Conservation (phyloP, 2,888 invertebrate species). For the Hypsopygia costalis region DNA sequence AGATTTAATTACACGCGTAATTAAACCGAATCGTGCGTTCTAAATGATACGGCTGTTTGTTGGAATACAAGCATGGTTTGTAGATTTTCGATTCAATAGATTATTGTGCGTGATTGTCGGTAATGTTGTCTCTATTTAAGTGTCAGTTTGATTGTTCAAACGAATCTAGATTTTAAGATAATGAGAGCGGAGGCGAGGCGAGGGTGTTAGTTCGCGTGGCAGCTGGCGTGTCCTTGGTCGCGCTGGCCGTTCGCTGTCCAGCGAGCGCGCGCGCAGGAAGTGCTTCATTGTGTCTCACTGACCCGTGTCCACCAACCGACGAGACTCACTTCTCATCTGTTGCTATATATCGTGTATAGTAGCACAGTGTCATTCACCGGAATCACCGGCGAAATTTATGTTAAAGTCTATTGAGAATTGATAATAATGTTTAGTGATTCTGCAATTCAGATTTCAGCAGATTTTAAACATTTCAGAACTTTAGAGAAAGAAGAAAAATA, state of each 20-base stretch:
- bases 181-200: constrained; percentile 6
- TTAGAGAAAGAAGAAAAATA: no score
- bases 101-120: constrained; percentile 1
- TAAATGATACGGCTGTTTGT: constrained; percentile 32
- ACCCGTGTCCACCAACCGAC: constrained; percentile 51
- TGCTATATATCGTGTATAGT: constrained; percentile 6
- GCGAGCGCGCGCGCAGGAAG: constrained; percentile 52
- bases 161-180: constrained; percentile 1
- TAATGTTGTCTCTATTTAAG: not conserved
- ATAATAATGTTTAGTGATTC: no score
- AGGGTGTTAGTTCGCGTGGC: constrained; percentile 38
- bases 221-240: constrained; percentile 61
- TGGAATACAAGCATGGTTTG: constrained; percentile 21
- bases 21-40: constrained; percentile 40
- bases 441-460: no score
- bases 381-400: not conserved
- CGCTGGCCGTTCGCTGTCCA: constrained; percentile 27
- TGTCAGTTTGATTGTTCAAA: not conserved
- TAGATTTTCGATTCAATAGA: constrained; percentile 6
- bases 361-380: constrained; percentile 1
- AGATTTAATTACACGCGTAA: constrained; percentile 52
- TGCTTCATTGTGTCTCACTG: constrained; percentile 65
- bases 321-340: constrained; percentile 12
- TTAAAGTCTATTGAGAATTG: not conserved
- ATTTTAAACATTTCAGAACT: no score